A percentile compares a stretch with the other conserved stretches of the same genome.
Conservation (phyloP, 1,140 invertebrate species). For the Hylyphantes graminicola region DNA sequence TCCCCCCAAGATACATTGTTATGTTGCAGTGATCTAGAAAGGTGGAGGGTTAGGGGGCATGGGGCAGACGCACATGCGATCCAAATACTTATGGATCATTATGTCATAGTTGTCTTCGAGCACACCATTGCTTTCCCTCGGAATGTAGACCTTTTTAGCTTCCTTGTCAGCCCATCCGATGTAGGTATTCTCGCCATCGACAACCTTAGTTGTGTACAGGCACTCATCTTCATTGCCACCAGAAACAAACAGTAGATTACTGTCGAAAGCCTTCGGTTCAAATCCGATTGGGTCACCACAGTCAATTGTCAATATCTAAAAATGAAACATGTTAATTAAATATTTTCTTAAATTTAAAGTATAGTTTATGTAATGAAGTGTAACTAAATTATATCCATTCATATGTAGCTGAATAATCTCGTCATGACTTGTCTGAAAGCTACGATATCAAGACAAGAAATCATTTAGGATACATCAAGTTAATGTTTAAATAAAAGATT, state of each 20-base stretch:
- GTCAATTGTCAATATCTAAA: conserved; percentile 24
- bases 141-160: conserved; percentile 3
- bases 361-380: background rate
- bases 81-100: conserved; percentile 16
- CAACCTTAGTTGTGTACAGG: conserved; percentile 11
- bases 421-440: no score
- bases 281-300: conserved; percentile 21
- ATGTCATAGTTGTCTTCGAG: conserved; percentile 7
- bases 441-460: no score
- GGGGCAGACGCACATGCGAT: conserved; percentile 46
- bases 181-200: conserved; percentile 46
- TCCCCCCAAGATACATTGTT: no score
- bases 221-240: conserved; percentile 15
- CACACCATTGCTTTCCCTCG: conserved; percentile 14
- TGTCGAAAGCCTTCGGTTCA: background rate
- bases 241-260: conserved; percentile 9
- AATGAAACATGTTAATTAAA: background rate
- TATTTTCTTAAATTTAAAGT: background rate
- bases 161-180: conserved; percentile 23
- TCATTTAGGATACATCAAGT: no score
- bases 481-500: no score
- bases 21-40: background rate
- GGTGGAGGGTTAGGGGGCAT: conserved; percentile 13
- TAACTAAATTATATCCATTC: background rate
- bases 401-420: background rate